Percentiles rank a stretch among this genome's conserved stretches.
These are phyloP conservation scores for Monarcha castaneiventris DNA, from an alignment of 2,113 vertebrate species.

Conservation along the genomic window DNA sequence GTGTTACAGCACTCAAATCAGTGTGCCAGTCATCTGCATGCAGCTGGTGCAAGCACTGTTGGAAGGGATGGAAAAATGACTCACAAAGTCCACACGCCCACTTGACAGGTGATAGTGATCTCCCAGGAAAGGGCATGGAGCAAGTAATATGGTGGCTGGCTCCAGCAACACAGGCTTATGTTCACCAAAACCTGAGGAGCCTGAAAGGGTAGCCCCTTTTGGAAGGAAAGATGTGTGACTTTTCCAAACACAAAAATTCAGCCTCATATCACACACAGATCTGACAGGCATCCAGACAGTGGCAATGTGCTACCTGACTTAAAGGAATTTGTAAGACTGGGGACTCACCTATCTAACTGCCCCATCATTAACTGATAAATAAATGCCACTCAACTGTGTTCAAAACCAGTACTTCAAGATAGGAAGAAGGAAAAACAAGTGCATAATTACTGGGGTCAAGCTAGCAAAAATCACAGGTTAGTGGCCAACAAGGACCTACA, in stretches of 20 bases:
- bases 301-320: neutral
- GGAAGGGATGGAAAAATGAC: neutral
- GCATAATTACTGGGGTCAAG: neutral
- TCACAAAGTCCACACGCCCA: accelerated
- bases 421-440: neutral
- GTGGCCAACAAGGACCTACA: neutral
- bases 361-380: neutral
- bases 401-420: neutral
- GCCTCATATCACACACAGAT: neutral
- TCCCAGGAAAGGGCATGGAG: neutral
- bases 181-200: neutral
- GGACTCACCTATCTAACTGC: neutral
- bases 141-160: neutral
- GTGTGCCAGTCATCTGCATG: neutral
- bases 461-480: neutral
- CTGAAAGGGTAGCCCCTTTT: neutral
- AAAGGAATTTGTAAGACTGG: neutral
- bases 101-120: neutral
- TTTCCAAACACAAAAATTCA: neutral
- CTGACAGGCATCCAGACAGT: neutral
- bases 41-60: neutral
- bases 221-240: neutral
- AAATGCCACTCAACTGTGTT: neutral
- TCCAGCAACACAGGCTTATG: neutral
- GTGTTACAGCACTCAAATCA: neutral